Percentiles rank a stretch among this genome's conserved stretches.
Conservation (phyloP, 2,113 vertebrate species). For the Gracilinanus agilis region DNA sequence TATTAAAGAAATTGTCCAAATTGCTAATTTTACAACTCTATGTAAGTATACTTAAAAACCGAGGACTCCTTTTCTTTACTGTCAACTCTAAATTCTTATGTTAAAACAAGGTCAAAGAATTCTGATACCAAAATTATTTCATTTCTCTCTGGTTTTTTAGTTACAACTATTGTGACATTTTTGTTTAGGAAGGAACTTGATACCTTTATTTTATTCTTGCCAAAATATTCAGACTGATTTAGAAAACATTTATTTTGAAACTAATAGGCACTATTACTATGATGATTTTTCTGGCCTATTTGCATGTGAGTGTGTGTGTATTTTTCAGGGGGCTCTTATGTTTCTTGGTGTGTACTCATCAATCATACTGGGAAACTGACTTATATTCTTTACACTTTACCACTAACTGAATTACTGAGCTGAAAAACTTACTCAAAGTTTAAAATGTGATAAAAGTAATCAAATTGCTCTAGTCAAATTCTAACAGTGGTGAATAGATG, state of each 20-base stretch:
- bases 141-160: conserved; percentile 42
- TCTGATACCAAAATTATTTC: not conserved
- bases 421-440: conserved; percentile 96
- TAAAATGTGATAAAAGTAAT: conserved; percentile 98
- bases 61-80: not conserved
- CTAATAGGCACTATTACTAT: conserved; percentile 89
- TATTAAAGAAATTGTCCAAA: not conserved
- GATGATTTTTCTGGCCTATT: conserved; percentile 82
- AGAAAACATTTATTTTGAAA: conserved; percentile 86
- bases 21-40: not conserved
- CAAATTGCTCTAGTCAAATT: conserved; percentile 93
- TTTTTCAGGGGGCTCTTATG: conserved; percentile 70
- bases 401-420: conserved; percentile 94
- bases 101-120: not conserved
- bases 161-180: conserved; percentile 56
- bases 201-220: conserved; percentile 71
- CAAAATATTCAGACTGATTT: conserved; percentile 78
- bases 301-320: not conserved
- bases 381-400: conserved; percentile 89
- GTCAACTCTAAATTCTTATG: not conserved
- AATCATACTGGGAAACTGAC: conserved; percentile 92
- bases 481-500: conserved; percentile 97
- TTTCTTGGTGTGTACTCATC: conserved; percentile 90
- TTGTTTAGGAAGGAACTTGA: conserved; percentile 49
- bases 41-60: not conserved